Percentiles rank a stretch among this genome's conserved stretches.
Conservation (phyloP, 2,113 vertebrate species). For the Ophiodon elongatus region DNA sequence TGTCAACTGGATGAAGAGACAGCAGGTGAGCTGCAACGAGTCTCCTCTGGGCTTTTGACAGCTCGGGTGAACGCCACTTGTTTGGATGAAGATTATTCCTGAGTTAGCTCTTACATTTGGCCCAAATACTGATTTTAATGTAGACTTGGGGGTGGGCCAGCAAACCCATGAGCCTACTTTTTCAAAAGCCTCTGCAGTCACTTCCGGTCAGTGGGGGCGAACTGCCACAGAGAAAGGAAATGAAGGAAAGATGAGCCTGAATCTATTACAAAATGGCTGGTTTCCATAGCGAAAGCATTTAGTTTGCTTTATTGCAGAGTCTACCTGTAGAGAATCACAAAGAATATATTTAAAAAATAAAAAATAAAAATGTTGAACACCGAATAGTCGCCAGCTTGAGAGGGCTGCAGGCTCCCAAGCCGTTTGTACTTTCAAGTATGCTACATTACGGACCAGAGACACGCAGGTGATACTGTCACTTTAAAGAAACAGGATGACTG, state of each 20-base stretch:
- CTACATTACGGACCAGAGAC: slow-evolving; percentile 81
- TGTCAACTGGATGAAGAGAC: slow-evolving; percentile 38
- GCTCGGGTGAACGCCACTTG: slow-evolving; percentile 43
- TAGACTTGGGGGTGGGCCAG: slow-evolving; percentile 62
- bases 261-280: slow-evolving; percentile 30
- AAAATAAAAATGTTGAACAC: slow-evolving; percentile 50
- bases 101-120: slow-evolving; percentile 76
- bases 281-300: slow-evolving; percentile 29
- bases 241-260: slow-evolving; percentile 31
- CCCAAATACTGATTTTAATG: slow-evolving; percentile 72
- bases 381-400: slow-evolving; percentile 60
- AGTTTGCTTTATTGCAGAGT: slow-evolving; percentile 17
- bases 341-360: not conserved
- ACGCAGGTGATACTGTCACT: slow-evolving; percentile 84
- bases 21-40: slow-evolving; percentile 28
- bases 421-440: slow-evolving; percentile 85
- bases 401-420: slow-evolving; percentile 69
- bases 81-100: slow-evolving; percentile 73
- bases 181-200: slow-evolving; percentile 40
- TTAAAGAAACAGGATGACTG: slow-evolving; percentile 76
- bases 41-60: slow-evolving; percentile 14
- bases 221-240: slow-evolving; percentile 10
- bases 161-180: slow-evolving; percentile 64
- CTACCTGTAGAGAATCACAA: slow-evolving; percentile 1
- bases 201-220: slow-evolving; percentile 20